phyloP scores from a whole-genome alignment of 2,113 vertebrate genomes.

The Passer domesticus region DNA sequence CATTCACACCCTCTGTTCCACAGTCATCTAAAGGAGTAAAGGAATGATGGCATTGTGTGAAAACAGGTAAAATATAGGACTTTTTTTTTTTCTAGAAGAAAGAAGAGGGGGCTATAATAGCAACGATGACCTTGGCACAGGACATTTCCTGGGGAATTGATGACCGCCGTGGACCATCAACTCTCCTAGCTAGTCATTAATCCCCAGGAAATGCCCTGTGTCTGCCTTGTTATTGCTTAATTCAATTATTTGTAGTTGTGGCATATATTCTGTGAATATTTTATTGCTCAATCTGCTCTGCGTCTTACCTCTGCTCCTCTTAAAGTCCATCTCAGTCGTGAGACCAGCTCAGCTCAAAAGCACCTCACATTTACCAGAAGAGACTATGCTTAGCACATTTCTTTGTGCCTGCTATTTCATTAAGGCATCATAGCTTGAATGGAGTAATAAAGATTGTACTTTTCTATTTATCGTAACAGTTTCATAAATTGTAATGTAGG shows the following conservation, averaged over 20 bases:
- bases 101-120: neutral
- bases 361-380: neutral
- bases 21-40: neutral
- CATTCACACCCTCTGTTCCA: neutral
- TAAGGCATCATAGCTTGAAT: neutral
- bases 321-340: neutral
- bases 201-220: slow-evolving; percentile 49
- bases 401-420: neutral
- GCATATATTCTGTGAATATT: slow-evolving; percentile 63
- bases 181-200: slow-evolving; percentile 32
- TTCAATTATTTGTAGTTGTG: slow-evolving; percentile 62
- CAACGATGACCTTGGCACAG: slow-evolving; percentile 39
- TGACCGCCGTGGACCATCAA: slow-evolving; percentile 21
- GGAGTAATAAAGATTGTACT: neutral
- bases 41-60: neutral
- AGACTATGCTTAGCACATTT: neutral
- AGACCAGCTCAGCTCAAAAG: neutral
- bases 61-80: slow-evolving; percentile 23
- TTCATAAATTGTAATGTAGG: neutral
- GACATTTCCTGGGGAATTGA: slow-evolving; percentile 47
- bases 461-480: neutral
- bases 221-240: slow-evolving; percentile 50
- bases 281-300: slow-evolving; percentile 47
- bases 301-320: neutral
- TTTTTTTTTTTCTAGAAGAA: neutral